Percentiles rank a stretch among this genome's conserved stretches.
Conservation (phyloP, 2,797 vertebrate genomes). For the Choloepus didactylus region DNA sequence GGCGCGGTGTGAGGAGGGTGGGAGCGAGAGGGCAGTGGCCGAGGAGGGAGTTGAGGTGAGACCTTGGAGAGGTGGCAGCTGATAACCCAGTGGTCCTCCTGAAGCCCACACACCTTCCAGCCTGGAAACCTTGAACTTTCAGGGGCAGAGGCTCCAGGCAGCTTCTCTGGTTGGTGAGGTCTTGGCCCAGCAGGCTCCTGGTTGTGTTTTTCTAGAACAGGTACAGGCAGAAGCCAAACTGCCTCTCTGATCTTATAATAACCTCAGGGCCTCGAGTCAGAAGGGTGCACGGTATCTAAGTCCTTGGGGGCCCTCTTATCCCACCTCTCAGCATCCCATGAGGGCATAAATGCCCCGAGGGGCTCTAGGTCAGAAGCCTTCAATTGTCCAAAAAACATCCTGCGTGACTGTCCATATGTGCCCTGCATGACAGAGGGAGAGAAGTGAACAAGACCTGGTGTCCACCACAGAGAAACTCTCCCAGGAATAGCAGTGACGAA, state of each 20-base stretch:
- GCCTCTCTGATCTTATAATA: neutral
- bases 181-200: neutral
- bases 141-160: neutral
- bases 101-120: neutral
- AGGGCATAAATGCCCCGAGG: neutral
- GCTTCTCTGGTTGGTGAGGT: neutral
- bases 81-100: neutral
- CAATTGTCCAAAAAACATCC: too few species aligned
- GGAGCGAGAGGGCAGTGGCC: neutral
- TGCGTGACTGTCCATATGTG: neutral
- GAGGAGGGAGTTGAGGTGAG: neutral
- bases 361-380: neutral
- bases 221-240: too few species aligned
- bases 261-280: neutral
- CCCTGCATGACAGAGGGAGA: neutral
- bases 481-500: neutral
- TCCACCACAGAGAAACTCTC: neutral
- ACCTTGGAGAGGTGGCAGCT: rapidly evolving
- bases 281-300: neutral
- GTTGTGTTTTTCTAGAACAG: neutral
- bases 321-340: neutral
- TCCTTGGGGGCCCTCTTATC: neutral
- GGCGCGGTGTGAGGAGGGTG: too few species aligned
- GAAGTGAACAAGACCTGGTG: neutral
- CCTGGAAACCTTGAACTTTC: neutral